Evolutionary conservation across 2,888 invertebrate genomes (phyloP), one percentile per base, ranked within the genome.

Genomic region (Sminthurinus aureus): DNA sequence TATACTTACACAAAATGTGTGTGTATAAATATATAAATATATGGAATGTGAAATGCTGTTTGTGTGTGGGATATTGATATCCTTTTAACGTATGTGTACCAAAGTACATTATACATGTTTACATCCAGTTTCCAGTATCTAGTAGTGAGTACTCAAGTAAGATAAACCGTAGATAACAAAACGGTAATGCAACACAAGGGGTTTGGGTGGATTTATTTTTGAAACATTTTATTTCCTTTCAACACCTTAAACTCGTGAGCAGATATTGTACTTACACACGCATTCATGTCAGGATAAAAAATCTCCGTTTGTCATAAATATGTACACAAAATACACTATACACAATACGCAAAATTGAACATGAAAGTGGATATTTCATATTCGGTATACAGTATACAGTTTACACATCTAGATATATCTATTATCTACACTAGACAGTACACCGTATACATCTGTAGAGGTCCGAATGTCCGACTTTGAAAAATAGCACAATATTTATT

Each of bases 261-360:
- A 13, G 58, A 18, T 58, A 58, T 58, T 58, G 58, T 15, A 13
- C 15, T 58, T 15, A 18, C 18, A 58, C 58, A 58, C 18, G 58
- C 58, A 58, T 38, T 38, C 38, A 38, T 38, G 38, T 38, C 38
- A 38, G 38, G 38, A 38, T 38, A 38, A 38, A 38, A 38, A 38
- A 38, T 73, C 38, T 69, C 69, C 20, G 26, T 73, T 26, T 73
- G 73, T 73, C 73, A 24, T 38, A 73, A 73, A 73, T 73, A 26
- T 38, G 73, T 38, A 38, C 6, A 38, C 38, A 38, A 38, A 4
- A 6, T 38, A 38, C 38, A 38, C 1, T 38, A 6, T 38, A 38
- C 1, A 38, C 1, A 6, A 38, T 38, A 38, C 38, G 6, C 38
- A 38, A 6, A 38, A 4, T 4, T 38, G 6, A 6, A 38, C 6